These are phyloP conservation scores for Phaethornis superciliosus DNA, from an alignment of 2,113 vertebrate genomes.

Conservation along the genomic window DNA sequence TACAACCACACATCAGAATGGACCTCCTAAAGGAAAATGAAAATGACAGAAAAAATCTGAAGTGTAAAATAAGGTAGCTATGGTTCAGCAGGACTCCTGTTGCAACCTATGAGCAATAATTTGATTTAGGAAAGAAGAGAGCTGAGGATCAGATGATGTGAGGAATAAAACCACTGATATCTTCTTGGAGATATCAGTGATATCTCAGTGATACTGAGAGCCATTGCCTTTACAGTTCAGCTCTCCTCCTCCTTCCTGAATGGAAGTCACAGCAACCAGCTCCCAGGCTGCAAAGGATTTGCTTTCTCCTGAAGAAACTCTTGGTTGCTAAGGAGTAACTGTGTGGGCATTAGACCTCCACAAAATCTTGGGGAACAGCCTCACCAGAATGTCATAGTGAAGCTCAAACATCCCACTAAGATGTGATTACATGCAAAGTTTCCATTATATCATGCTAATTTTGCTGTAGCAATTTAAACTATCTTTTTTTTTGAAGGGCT, in stretches of 20 bases:
- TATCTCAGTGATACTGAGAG: neutral
- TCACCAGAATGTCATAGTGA: slow-evolving; percentile 74
- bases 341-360: slow-evolving; percentile 77
- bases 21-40: neutral
- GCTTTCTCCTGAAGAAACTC: slow-evolving; percentile 47
- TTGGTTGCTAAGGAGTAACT: slow-evolving; percentile 82
- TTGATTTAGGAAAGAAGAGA: neutral
- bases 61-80: neutral
- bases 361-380: slow-evolving; percentile 73
- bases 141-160: neutral
- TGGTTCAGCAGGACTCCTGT: neutral
- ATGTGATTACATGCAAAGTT: slow-evolving; percentile 71
- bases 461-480: slow-evolving; percentile 57
- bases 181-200: neutral
- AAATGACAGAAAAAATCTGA: neutral
- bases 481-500: neutral
- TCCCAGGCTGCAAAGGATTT: neutral
- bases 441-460: slow-evolving; percentile 71
- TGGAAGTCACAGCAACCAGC: neutral
- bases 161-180: neutral
- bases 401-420: slow-evolving; percentile 73
- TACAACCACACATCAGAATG: neutral
- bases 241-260: neutral
- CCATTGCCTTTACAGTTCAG: neutral
- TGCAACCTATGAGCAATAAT: neutral